Conservation (phyloP, 2,888 invertebrate genomes). For the Lampropteryx suffumata region DNA sequence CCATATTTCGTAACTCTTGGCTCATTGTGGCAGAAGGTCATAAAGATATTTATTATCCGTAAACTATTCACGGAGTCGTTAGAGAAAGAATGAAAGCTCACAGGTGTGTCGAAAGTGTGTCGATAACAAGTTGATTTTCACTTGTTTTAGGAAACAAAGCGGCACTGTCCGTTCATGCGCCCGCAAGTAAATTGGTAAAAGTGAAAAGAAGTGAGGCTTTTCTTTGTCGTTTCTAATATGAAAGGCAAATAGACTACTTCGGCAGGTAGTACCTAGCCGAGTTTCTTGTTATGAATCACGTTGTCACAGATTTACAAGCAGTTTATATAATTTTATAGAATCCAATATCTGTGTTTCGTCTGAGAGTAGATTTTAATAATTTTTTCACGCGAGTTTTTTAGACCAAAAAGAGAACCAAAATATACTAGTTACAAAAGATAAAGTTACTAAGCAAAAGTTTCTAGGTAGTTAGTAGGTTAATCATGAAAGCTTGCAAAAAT, state of each 20-base stretch:
- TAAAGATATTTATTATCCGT: slow-evolving; percentile 17
- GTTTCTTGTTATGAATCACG: slow-evolving; percentile 57
- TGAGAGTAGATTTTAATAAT: no score
- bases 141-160: slow-evolving; percentile 75
- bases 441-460: no score
- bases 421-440: no score
- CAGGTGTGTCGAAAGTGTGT: slow-evolving; percentile 60
- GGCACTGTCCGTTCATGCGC: slow-evolving; percentile 52
- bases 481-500: slow-evolving; percentile 44
- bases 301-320: slow-evolving; percentile 22
- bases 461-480: no score
- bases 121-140: slow-evolving; percentile 65
- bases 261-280: slow-evolving; percentile 40
- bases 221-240: slow-evolving; percentile 59
- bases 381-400: no score
- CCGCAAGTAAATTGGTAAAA: slow-evolving; percentile 76
- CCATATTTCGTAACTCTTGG: slow-evolving; percentile 15
- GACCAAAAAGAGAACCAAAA: no score
- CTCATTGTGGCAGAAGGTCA: slow-evolving; percentile 11
- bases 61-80: slow-evolving; percentile 16
- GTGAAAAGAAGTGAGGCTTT: slow-evolving; percentile 73
- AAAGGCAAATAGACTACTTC: slow-evolving; percentile 71
- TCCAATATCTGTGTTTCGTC: no score
- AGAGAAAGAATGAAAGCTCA: slow-evolving; percentile 35
- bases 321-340: not conserved